These are phyloP conservation scores for Helostoma temminkii DNA, from an alignment of 2,797 vertebrate species.

Conservation along the genomic window DNA sequence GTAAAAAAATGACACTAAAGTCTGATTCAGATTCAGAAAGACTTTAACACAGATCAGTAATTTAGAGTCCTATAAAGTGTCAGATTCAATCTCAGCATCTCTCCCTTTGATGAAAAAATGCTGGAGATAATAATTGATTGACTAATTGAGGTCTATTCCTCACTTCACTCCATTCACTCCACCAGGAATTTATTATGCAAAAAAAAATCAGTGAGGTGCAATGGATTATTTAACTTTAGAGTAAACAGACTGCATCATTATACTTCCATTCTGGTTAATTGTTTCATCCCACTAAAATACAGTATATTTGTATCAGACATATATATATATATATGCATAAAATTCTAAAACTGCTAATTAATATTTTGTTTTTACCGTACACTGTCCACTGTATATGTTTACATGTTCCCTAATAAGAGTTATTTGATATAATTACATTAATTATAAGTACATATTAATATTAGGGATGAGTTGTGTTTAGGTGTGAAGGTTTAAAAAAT, in stretches of 20 bases:
- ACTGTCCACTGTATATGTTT: conserved; percentile 51
- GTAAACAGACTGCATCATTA: conserved; percentile 44
- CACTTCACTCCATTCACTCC: conserved; percentile 43
- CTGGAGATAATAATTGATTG: conserved; percentile 64
- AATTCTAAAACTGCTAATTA: conserved; percentile 60
- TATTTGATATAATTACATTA: no score
- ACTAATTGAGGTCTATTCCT: conserved; percentile 54
- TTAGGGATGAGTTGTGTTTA: conserved; percentile 15
- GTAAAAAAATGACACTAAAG: no score
- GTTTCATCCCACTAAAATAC: conserved; percentile 39
- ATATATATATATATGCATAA: no score
- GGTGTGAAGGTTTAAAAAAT: conserved; percentile 12
- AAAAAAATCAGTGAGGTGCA: conserved; percentile 46
- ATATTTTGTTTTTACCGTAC: conserved; percentile 25
- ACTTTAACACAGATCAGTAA: conserved; percentile 16
- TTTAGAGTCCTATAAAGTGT: conserved; percentile 21
- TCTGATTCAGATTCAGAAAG: no score
- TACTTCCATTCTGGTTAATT: conserved; percentile 52
- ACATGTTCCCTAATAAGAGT: conserved; percentile 48
- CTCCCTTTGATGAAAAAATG: conserved; percentile 46
- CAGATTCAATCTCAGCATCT: conserved; percentile 43
- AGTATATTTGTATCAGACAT: conserved; percentile 34
- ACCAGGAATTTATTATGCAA: conserved; percentile 65
- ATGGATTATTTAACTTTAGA: conserved; percentile 58
- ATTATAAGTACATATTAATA: no score